Evolutionary conservation across 37 sponge, comb jelly and placozoan genomes (phyloP).

Genomic region (Dysidea cf. avara): DNA sequence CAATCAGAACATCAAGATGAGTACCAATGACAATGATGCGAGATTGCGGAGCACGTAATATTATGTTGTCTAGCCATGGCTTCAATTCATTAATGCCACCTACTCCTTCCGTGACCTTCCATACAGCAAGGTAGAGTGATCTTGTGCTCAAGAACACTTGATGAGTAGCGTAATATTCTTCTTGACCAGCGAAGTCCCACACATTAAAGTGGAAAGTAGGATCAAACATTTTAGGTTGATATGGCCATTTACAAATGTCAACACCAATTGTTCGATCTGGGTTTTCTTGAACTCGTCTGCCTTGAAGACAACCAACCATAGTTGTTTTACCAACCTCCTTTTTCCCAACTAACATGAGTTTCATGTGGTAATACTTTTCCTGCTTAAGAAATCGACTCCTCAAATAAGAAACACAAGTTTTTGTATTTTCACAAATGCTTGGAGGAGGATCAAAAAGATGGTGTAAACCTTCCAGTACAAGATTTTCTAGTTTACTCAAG

Average conservation of each 20-base stretch:
- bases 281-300: slow-evolving; percentile 57
- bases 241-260: slow-evolving; percentile 83
- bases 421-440: slow-evolving; percentile 47
- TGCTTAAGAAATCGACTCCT: slow-evolving; percentile 75
- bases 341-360: slow-evolving; percentile 89
- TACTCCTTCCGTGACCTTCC: slow-evolving; percentile 70
- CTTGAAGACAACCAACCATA: slow-evolving; percentile 82
- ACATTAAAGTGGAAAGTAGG: slow-evolving; percentile 74
- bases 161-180: slow-evolving; percentile 96
- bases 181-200: slow-evolving; percentile 97
- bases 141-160: slow-evolving; percentile 91
- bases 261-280: slow-evolving; percentile 96
- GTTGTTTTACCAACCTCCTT: slow-evolving; percentile 88
- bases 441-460: slow-evolving; percentile 82
- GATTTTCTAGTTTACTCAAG: slow-evolving; percentile 41
- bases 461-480: slow-evolving; percentile 57
- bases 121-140: slow-evolving; percentile 89
- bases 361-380: slow-evolving; percentile 84
- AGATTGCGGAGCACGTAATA: slow-evolving; percentile 75
- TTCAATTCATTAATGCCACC: slow-evolving; percentile 79
- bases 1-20: slow-evolving; percentile 71
- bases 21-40: slow-evolving; percentile 87
- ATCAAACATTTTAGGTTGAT: slow-evolving; percentile 40
- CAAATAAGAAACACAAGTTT: slow-evolving; percentile 76
- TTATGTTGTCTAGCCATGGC: slow-evolving; percentile 92